These are phyloP conservation scores for Xiphorhynchus erythropygius DNA, from an alignment of 2,797 vertebrate genomes.

Conservation along the genomic window DNA sequence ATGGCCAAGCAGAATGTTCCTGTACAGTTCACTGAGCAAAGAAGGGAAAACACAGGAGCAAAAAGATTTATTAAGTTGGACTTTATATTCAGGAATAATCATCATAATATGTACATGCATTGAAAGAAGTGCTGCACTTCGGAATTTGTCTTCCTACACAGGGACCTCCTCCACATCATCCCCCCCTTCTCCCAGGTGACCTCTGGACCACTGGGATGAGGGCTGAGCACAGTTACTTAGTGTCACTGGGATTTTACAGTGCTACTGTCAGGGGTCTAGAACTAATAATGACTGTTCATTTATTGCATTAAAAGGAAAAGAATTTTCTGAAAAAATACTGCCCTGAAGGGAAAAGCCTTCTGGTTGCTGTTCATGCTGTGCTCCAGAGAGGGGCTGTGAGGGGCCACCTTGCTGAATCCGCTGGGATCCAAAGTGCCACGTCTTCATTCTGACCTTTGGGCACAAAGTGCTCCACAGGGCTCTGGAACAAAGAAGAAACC, in stretches of 20 bases:
- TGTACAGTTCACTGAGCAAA: slow-evolving; percentile 23
- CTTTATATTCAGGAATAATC: neutral
- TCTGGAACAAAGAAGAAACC: neutral
- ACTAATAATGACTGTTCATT: neutral
- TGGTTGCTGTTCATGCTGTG: neutral
- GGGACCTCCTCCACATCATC: neutral
- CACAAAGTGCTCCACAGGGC: neutral
- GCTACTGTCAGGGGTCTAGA: neutral
- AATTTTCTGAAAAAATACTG: neutral
- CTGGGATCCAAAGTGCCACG: neutral
- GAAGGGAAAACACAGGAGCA: slow-evolving; percentile 19
- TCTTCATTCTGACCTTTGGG: neutral
- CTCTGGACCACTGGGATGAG: neutral
- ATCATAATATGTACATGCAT: slow-evolving; percentile 1
- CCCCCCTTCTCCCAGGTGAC: neutral
- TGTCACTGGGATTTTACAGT: neutral
- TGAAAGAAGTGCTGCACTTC: slow-evolving; percentile 24
- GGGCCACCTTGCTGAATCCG: neutral
- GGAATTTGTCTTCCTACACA: neutral
- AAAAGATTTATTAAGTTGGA: slow-evolving; percentile 27
- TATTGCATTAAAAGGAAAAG: neutral
- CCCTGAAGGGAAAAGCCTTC: slow-evolving; percentile 2
- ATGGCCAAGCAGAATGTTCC: slow-evolving; percentile 25
- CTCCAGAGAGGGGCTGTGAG: neutral
- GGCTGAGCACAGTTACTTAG: neutral